Evolutionary conservation across 30 jellyfish, hydroid and myxozoan genomes (phyloP).

Genomic region (Chironex yamaguchii): DNA sequence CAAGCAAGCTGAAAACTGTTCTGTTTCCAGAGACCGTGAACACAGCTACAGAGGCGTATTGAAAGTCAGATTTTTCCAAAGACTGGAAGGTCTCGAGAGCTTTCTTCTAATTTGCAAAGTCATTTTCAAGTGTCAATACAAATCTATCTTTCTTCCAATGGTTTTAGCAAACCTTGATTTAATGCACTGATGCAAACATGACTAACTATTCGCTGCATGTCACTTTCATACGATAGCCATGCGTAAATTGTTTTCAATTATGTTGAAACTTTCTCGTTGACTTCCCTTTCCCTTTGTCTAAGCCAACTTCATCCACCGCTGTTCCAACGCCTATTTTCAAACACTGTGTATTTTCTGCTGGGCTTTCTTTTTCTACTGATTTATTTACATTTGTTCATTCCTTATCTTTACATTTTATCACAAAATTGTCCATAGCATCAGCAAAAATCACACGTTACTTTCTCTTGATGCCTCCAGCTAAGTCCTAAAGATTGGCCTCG

Average conservation of each 20-base stretch:
- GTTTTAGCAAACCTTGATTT: constrained; percentile 51
- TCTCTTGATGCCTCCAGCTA: too few species aligned
- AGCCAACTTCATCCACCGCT: too few species aligned
- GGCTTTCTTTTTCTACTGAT: constrained; percentile 1
- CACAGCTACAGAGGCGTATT: constrained; percentile 20
- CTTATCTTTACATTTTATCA: constrained; percentile 13
- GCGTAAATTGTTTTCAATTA: too few species aligned
- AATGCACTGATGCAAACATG: not conserved
- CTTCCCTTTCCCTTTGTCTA: too few species aligned
- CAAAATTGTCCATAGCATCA: not conserved
- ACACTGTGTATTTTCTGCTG: not conserved
- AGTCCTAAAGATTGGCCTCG: too few species aligned
- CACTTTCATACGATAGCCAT: too few species aligned
- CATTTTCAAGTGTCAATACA: constrained; percentile 26
- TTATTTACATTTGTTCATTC: constrained; percentile 16
- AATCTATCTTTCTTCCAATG: constrained; percentile 30
- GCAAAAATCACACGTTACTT: too few species aligned
- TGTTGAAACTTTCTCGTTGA: too few species aligned
- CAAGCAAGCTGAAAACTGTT: too few species aligned
- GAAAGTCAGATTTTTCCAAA: constrained; percentile 27
- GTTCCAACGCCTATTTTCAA: not conserved
- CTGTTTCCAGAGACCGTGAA: constrained; percentile 14
- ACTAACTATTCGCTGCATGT: too few species aligned
- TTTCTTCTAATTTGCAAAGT: constrained; percentile 32
- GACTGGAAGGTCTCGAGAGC: constrained; percentile 25